A percentile compares a stretch with the other conserved stretches of the same genome.
Conservation (phyloP, 2,888 invertebrate species). For the Hydropsyche betteni region DNA sequence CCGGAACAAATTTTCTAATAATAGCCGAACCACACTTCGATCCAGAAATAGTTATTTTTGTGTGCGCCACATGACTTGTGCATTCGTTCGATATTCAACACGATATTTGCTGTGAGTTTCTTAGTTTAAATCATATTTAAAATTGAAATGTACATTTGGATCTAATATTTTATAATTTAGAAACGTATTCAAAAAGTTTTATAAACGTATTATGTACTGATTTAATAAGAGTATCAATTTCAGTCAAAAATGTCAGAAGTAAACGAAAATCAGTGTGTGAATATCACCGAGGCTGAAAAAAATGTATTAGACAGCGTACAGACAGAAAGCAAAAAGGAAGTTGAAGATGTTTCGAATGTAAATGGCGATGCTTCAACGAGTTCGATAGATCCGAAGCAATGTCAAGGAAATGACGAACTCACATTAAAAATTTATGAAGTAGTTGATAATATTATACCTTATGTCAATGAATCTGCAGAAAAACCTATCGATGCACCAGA, state of each 20-base stretch:
- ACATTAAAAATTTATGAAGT: too few relatives aligned
- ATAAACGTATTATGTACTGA: too few relatives aligned
- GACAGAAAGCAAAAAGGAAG: not conserved
- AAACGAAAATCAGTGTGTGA: not conserved
- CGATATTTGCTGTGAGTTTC: not conserved
- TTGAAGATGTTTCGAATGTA: not conserved
- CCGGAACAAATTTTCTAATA: conserved; percentile 10
- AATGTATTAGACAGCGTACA: not conserved
- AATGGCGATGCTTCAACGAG: not conserved
- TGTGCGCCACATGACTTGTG: conserved; percentile 25
- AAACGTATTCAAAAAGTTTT: too few relatives aligned
- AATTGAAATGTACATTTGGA: not conserved
- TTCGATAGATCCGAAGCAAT: too few relatives aligned
- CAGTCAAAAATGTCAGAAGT: conserved; percentile 17
- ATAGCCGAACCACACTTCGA: conserved; percentile 13
- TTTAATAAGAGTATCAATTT: not conserved
- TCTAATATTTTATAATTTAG: too few relatives aligned
- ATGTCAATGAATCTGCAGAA: too few relatives aligned
- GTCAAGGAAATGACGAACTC: too few relatives aligned
- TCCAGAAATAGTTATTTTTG: conserved; percentile 37
- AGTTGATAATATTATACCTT: not conserved
- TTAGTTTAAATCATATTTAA: not conserved
- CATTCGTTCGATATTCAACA: not conserved
- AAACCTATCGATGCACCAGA: too few relatives aligned
- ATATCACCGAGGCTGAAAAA: not conserved